Conservation (phyloP, 1,140 invertebrate genomes). For the Aricia agestis region DNA sequence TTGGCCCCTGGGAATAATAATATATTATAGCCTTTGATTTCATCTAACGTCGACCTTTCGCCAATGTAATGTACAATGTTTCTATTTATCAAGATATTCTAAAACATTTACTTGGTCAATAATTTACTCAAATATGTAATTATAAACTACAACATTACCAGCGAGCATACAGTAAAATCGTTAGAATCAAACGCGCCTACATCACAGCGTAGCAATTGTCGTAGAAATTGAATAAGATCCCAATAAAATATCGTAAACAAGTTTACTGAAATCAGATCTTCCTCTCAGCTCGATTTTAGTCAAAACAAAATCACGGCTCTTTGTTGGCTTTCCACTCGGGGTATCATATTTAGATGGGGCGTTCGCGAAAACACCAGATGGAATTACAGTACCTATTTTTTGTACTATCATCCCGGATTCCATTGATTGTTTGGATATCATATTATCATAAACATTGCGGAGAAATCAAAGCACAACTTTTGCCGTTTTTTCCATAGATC, state of each 20-base stretch:
- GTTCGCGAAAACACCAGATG: slow-evolving; percentile 11
- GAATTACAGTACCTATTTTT: slow-evolving; percentile 16
- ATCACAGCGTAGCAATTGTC: background rate
- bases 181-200: background rate
- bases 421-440: background rate
- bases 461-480: too few species aligned
- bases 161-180: background rate
- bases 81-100: too few species aligned
- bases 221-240: background rate
- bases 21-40: too few species aligned
- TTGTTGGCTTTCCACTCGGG: slow-evolving; percentile 11
- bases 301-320: slow-evolving; percentile 8
- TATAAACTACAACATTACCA: too few species aligned
- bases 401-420: background rate
- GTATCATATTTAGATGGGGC: slow-evolving; percentile 2
- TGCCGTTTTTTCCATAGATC: too few species aligned
- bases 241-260: slow-evolving; percentile 15
- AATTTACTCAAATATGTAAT: too few species aligned
- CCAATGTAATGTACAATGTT: too few species aligned
- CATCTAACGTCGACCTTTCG: too few species aligned
- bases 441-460: background rate
- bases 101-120: too few species aligned
- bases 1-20: too few species aligned
- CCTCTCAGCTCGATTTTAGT: slow-evolving; percentile 12
- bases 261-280: slow-evolving; percentile 14